Evolutionary conservation across 35 echinoderm and acorn worm species (phyloP).

Genomic region (Eucidaris tribuloides): DNA sequence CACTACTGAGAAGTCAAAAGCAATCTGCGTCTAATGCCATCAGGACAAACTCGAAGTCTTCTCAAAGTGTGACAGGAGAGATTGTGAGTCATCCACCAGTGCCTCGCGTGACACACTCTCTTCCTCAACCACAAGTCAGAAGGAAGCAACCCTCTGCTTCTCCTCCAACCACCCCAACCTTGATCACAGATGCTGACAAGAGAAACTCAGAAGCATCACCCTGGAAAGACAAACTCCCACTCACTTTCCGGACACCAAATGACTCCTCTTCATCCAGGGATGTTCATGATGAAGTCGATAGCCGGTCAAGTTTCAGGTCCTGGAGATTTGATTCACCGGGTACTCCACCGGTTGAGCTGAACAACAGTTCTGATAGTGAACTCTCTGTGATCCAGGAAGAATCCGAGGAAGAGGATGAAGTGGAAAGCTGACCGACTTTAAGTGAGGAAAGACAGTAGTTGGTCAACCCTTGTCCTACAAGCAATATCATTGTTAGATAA

Average conservation of each 20-base stretch:
- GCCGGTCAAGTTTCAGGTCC: background rate
- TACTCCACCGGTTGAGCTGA: background rate
- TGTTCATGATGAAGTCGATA: background rate
- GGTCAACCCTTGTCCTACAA: no score
- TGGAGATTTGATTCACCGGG: background rate
- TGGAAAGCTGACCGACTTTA: no score
- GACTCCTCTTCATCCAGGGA: no score
- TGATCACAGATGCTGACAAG: background rate
- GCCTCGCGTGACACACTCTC: no score
- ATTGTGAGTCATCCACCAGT: no score
- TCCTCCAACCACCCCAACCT: background rate
- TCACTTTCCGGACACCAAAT: background rate
- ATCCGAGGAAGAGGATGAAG: background rate
- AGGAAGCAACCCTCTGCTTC: background rate
- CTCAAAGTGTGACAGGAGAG: no score
- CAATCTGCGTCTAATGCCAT: background rate
- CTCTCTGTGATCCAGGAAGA: background rate
- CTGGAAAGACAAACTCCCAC: no score
- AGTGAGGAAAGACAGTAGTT: no score
- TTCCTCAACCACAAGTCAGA: conserved; percentile 17
- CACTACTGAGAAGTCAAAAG: background rate
- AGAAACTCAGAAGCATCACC: no score
- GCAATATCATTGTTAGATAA: no score
- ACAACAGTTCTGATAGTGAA: conserved; percentile 6
- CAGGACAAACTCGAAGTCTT: no score